phyloP scores from a whole-genome alignment of 2,888 invertebrate genomes.

The Acleris literana region DNA sequence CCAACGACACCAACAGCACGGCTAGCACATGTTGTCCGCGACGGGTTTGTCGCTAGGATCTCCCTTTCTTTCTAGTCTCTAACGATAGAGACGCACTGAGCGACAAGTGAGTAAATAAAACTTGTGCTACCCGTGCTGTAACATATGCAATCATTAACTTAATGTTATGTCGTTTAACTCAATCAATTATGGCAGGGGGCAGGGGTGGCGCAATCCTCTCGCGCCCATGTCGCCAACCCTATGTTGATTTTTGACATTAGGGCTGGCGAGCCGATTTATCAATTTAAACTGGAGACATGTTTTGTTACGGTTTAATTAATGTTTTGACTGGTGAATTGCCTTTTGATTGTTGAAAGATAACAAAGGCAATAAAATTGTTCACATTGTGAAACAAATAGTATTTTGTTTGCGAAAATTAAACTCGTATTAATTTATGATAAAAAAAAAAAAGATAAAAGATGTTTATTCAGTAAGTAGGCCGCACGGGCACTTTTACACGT shows the following conservation, averaged over 20 bases:
- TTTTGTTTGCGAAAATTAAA: too few relatives aligned
- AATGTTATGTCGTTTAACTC: constrained; percentile 75
- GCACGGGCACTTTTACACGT: too few relatives aligned
- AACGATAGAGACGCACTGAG: too few relatives aligned
- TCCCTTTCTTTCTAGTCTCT: too few relatives aligned
- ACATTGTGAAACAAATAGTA: too few relatives aligned
- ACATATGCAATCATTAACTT: constrained; percentile 79
- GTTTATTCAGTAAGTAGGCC: too few relatives aligned
- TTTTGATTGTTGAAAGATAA: constrained; percentile 17
- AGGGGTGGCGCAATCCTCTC: constrained; percentile 71
- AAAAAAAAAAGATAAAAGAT: too few relatives aligned
- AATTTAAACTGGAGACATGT: constrained; percentile 61
- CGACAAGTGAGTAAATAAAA: too few relatives aligned
- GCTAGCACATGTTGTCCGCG: too few relatives aligned
- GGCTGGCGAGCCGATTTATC: constrained; percentile 62
- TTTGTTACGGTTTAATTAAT: constrained; percentile 45
- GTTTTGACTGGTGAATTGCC: constrained; percentile 22
- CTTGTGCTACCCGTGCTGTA: too few relatives aligned
- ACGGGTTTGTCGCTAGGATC: too few relatives aligned
- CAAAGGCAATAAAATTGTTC: not conserved
- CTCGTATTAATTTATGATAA: too few relatives aligned
- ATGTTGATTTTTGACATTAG: constrained; percentile 65
- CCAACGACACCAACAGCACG: constrained; percentile 46
- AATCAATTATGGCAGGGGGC: constrained; percentile 66
- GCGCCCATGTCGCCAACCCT: constrained; percentile 66